Base-by-base conservation (phyloP, 2,113 vertebrate genomes). In the Paramormyrops kingsleyae region DNA sequence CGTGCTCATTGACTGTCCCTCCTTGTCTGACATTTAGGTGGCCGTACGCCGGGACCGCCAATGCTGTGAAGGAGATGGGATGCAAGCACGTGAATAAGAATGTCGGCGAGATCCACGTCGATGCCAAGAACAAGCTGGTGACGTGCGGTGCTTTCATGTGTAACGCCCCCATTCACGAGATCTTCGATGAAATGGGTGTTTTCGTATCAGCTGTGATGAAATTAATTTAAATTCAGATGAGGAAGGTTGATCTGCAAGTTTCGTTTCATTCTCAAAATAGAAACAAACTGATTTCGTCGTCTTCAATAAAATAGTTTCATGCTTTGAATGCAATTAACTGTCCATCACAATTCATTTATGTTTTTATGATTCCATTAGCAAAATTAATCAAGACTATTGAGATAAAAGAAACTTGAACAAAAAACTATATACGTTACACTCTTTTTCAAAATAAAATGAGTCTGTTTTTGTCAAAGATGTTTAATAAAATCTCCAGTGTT, bases 111-210 rank as follows among this genome's bases (percentile, higher is more conserved):
- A 93, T 94, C 2, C 97, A 98, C 0, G 94, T 97, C 9, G 97
- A 98, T 19, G 84, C 44, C 15, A 96, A 96, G 89, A 96, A 97
- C 90, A 97, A 96, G 91, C 93, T 98, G 90, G 96, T 98, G 90
- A 97, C 97, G 39, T 96, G 96, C 47, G 94, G 94, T 1, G 97
- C 97, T 31, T 98, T 97, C 90, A 97, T 98, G 97, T 97, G 97
- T 94, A 97, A 96, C 0, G 96, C 96, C 85, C 95, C 96, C 0
- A 5, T 97, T 31, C 97, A 98, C 7, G 92, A 97, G 74, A 90
- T 98, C 5, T 96, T 93, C 46, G 97, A 98, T 42, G 97, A 97
- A 84, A 86, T 97, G 0, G 97, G 97, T 1, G 94, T 94, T 50
- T 96, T 97, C 94, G 95, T 98, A 17, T 91, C 87, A 80, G 97